Evolutionary conservation across 2,113 vertebrate genomes (phyloP).

Genomic region (Misgurnus mizolepis): DNA sequence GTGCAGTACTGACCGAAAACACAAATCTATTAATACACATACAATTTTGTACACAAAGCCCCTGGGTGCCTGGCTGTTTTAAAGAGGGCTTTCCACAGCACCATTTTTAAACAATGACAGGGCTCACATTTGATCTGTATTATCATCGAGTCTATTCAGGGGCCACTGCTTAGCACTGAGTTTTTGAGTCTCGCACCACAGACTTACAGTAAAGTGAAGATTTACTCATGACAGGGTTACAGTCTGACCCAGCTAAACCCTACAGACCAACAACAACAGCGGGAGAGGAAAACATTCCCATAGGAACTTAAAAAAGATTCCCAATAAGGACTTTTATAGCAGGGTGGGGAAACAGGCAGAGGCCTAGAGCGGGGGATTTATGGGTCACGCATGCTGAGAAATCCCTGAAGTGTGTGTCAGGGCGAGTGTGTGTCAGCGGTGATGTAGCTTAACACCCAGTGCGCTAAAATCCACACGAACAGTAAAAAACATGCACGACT

Average conservation of each 20-base stretch:
- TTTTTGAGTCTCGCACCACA: neutral
- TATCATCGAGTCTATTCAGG: neutral
- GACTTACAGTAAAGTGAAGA: conserved; percentile 5
- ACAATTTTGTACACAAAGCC: neutral
- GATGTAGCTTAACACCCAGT: conserved; percentile 37
- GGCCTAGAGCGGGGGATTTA: conserved; percentile 41
- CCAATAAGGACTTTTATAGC: conserved; percentile 50
- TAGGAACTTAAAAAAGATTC: conserved; percentile 45
- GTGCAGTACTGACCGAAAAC: neutral
- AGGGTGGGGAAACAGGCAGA: conserved; percentile 50
- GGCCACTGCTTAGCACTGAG: neutral
- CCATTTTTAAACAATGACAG: conserved; percentile 20
- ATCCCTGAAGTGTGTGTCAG: conserved; percentile 33
- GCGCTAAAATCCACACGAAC: conserved; percentile 32
- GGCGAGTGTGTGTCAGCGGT: conserved; percentile 42
- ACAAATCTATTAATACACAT: neutral
- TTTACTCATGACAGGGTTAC: conserved; percentile 27
- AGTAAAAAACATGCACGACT: conserved; percentile 32
- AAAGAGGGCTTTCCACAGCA: neutral
- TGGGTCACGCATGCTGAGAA: conserved; percentile 44
- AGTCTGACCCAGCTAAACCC: neutral
- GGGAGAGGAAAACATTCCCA: conserved; percentile 38
- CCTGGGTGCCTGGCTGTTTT: conserved; percentile 2
- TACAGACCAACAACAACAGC: conserved; percentile 13
- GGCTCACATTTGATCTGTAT: conserved; percentile 17